Base-by-base conservation (phyloP, 2,113 vertebrate species). In the Oxyruncus cristatus region DNA sequence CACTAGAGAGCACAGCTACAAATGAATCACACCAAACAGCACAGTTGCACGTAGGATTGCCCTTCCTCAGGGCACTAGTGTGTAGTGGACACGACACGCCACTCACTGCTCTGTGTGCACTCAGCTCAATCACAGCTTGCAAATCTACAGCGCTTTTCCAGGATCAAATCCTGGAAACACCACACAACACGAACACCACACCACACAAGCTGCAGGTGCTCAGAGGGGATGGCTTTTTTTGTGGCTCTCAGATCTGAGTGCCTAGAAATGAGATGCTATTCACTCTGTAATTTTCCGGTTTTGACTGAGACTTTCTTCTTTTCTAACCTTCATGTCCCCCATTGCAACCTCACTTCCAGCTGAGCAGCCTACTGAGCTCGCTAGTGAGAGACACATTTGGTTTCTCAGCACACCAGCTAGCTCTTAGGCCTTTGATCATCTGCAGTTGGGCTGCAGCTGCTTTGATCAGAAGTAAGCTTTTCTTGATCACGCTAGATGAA, bases 1-100 rank as follows among this genome's bases (percentile, higher is more conserved):
- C 19, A 47, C 18, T 3, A 65, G 28, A 53, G 65, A 61, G 65
- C 14, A 65, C 8, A 35, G 12, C 18, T 39, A 58, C 32, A 61
- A 75, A 24, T 1, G 0, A 58, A 71, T n/a, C 70, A 63, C 28
- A 72, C 11, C 37, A 62, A 61, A 41, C 4, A 10, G 4, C n/a
- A 42, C n/a, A 62, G 12, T 0, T 70, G n/a, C 13, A 37, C 0
- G 0, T 1, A 1, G 49, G 17, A 35, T 1, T 63, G 37, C 2
- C 0, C 33, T 85, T 88, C 63, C 62, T 24, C 32, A 44, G 42
- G 17, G 49, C 32, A 53, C 9, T 2, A 28, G 26, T 28, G 50
- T 27, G 50, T 16, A 28, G 26, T 26, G 1, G 53, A n/a, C n/a
- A 33, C 13, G 23, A 17, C 30, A 68, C 27, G 61, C 1, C 2